These are phyloP conservation scores for Chrysopilus asiliformis DNA, from an alignment of 2,888 invertebrate genomes.

Conservation along the genomic window DNA sequence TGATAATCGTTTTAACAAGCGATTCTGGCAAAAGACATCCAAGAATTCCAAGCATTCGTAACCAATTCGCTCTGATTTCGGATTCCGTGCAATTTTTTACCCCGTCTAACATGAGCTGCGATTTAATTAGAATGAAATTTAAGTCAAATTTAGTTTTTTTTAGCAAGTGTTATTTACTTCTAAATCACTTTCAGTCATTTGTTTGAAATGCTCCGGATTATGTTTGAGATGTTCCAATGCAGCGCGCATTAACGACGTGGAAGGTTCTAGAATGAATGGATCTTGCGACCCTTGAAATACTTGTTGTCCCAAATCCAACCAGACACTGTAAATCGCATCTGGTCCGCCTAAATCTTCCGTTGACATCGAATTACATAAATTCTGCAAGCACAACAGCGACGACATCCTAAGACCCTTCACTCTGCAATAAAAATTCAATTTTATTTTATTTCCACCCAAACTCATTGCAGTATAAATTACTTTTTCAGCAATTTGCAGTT, in stretches of 20 bases:
- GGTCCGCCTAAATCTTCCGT: slow-evolving; percentile 51
- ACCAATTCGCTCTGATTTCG: slow-evolving; percentile 45
- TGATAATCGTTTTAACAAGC: slow-evolving; percentile 36
- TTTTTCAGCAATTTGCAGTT: slow-evolving; percentile 39
- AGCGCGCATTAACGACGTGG: slow-evolving; percentile 62
- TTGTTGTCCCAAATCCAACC: slow-evolving; percentile 51
- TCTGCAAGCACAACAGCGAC: slow-evolving; percentile 55
- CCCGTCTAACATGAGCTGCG: slow-evolving; percentile 39
- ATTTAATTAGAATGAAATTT: slow-evolving; percentile 21
- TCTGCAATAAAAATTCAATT: slow-evolving; percentile 28
- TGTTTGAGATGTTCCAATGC: slow-evolving; percentile 51
- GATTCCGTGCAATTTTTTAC: slow-evolving; percentile 40
- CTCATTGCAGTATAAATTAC: no score
- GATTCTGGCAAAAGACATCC: slow-evolving; percentile 37
- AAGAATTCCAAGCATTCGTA: slow-evolving; percentile 44
- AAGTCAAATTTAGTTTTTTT: no score
- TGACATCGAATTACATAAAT: slow-evolving; percentile 48
- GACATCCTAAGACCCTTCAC: slow-evolving; percentile 45
- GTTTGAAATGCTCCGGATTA: slow-evolving; percentile 38
- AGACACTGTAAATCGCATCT: slow-evolving; percentile 47
- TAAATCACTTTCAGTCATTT: slow-evolving; percentile 44
- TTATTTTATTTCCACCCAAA: slow-evolving; percentile 4
- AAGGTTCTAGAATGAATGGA: slow-evolving; percentile 48
- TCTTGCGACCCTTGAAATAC: slow-evolving; percentile 44
- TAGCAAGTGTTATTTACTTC: no score